Evolutionary conservation across 2,113 vertebrate species (phyloP).

Genomic region (Centrocercus urophasianus): DNA sequence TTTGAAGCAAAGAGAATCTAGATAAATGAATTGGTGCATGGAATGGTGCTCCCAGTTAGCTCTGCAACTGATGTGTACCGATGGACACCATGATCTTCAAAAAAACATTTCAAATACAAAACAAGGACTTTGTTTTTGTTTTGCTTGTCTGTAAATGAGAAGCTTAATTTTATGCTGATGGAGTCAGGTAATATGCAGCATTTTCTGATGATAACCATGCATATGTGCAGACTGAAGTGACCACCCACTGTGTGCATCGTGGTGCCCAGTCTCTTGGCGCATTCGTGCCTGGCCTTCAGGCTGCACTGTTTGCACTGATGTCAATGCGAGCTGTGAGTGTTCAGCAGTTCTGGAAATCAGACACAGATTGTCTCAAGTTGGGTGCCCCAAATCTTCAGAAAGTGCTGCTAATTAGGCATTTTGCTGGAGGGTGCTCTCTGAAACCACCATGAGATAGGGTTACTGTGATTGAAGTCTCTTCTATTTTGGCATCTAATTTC

Average conservation of each 20-base stretch:
- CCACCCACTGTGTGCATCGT: not conserved
- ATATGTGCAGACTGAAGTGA: not conserved
- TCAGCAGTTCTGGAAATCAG: conserved; percentile 48
- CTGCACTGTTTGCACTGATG: not conserved
- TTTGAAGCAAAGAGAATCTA: not conserved
- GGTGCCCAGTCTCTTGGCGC: not conserved
- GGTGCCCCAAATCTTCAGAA: conserved; percentile 56
- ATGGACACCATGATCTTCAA: not conserved
- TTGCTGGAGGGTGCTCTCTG: conserved; percentile 58
- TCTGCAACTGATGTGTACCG: not conserved
- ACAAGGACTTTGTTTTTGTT: not conserved
- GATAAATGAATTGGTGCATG: not conserved
- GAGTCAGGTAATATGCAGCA: not conserved
- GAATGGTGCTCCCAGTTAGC: not conserved
- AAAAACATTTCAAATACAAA: not conserved
- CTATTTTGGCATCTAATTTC: conserved; percentile 60
- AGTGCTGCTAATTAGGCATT: conserved; percentile 54
- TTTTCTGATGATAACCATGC: not conserved
- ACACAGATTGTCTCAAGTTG: conserved; percentile 50
- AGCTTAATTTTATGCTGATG: conserved; percentile 3
- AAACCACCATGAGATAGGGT: conserved; percentile 59
- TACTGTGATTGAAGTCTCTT: conserved; percentile 63
- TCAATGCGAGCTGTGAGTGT: not conserved
- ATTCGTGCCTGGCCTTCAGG: not conserved
- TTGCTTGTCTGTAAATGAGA: not conserved